Conservation (phyloP, 1,140 invertebrate species). For the Cyphomyrmex costatus region DNA sequence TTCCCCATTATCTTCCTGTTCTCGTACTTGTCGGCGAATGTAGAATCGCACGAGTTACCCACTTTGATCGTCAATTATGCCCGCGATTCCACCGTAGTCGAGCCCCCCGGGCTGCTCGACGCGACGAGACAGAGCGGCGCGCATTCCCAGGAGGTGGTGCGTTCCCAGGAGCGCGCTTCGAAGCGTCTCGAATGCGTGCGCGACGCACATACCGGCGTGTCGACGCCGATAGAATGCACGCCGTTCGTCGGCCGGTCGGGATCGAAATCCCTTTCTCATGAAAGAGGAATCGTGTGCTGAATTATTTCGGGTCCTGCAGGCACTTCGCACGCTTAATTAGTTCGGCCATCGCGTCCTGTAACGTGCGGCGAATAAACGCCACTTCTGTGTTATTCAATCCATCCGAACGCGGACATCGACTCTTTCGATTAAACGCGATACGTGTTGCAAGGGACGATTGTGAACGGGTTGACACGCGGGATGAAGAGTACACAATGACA, state of each 20-base stretch:
- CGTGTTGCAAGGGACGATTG: background rate
- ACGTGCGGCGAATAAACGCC: conserved; percentile 40
- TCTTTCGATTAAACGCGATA: conserved; percentile 22
- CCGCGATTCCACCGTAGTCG: conserved; percentile 16
- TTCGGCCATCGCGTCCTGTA: conserved; percentile 27
- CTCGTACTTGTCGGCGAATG: background rate
- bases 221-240: conserved; percentile 47
- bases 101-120: background rate
- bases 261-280: conserved; percentile 62
- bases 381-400: conserved; percentile 3
- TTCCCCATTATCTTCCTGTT: background rate
- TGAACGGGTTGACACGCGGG: background rate
- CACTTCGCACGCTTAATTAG: conserved; percentile 45
- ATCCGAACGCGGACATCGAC: background rate
- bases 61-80: conserved; percentile 41
- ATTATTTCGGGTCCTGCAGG: conserved; percentile 34
- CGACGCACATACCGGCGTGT: conserved; percentile 37
- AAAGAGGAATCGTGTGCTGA: conserved; percentile 49
- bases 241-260: conserved; percentile 40
- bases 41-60: background rate
- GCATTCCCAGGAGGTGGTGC: conserved; percentile 45
- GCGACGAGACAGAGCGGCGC: background rate
- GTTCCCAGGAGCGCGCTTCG: conserved; percentile 49
- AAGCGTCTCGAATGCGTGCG: background rate
- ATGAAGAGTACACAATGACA: background rate